Conservation (phyloP, 2,888 invertebrate species). For the Candidula unifasciata region DNA sequence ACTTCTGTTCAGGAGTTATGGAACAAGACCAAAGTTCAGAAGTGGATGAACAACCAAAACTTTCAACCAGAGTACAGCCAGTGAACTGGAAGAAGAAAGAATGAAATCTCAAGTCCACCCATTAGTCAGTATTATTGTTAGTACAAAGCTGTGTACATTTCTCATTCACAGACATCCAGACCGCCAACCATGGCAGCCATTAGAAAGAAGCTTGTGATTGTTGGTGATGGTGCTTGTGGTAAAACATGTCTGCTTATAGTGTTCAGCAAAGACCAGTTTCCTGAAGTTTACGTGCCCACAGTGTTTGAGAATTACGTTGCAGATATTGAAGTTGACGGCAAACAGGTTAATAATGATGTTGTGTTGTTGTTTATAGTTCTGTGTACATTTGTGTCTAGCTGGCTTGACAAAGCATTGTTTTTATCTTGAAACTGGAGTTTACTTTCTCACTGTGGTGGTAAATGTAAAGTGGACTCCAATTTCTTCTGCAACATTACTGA, state of each 20-base stretch:
- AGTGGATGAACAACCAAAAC: too few relatives aligned
- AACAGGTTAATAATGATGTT: constrained; percentile 81
- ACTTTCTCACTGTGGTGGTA: neutral
- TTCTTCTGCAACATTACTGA: neutral
- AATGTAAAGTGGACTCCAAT: neutral
- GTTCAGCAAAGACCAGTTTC: constrained; percentile 99
- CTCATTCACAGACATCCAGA: constrained; percentile 38
- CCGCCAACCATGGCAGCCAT: constrained; percentile 86
- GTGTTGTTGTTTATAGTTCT: neutral
- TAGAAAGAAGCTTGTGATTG: constrained; percentile 97
- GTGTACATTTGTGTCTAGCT: too few relatives aligned
- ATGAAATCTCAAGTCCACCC: too few relatives aligned
- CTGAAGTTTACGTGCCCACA: constrained; percentile 99
- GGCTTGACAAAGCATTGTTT: neutral
- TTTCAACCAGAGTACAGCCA: too few relatives aligned
- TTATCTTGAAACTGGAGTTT: neutral
- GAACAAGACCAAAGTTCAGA: too few relatives aligned
- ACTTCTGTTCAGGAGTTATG: too few relatives aligned
- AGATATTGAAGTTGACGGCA: constrained; percentile 98
- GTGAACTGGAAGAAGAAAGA: too few relatives aligned
- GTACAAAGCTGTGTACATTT: neutral
- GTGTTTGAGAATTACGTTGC: constrained; percentile 99
- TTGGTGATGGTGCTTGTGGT: constrained; percentile 99
- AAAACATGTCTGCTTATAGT: constrained; percentile 99
- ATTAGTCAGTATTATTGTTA: too few relatives aligned